phyloP scores from a whole-genome alignment of 2,797 vertebrate genomes.

The Darevskia nairensis region DNA sequence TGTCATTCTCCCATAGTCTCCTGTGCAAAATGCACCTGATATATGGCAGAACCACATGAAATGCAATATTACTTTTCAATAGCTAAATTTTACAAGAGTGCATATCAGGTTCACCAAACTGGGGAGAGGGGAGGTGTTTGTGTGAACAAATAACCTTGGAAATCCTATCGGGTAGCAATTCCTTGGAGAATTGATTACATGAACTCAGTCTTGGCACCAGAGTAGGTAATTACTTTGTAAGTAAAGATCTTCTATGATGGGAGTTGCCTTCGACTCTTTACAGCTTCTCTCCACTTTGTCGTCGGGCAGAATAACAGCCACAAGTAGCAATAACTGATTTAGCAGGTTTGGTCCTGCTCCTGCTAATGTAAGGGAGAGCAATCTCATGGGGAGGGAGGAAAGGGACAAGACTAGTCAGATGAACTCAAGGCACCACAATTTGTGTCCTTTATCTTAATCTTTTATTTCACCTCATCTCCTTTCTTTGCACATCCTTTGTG shows the following conservation, averaged over 20 bases:
- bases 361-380: not conserved
- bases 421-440: not conserved
- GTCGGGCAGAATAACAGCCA: not conserved
- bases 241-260: constrained; percentile 24
- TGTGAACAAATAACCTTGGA: not conserved
- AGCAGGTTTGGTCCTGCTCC: not conserved
- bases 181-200: constrained; percentile 10
- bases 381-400: not conserved
- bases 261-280: not conserved
- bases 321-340: not conserved
- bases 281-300: not conserved
- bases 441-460: not conserved
- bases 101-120: not conserved
- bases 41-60: not conserved
- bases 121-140: not conserved
- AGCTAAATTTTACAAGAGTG: not conserved
- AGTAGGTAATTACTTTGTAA: not conserved
- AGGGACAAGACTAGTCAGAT: not conserved
- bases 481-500: not conserved
- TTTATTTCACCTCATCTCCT: no score
- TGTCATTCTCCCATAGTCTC: not conserved
- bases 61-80: not conserved
- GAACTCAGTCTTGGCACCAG: not conserved
- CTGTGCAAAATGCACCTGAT: not conserved
- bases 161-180: not conserved